These are phyloP conservation scores for Phortica magna DNA, from an alignment of 2,888 invertebrate species.

Conservation along the genomic window DNA sequence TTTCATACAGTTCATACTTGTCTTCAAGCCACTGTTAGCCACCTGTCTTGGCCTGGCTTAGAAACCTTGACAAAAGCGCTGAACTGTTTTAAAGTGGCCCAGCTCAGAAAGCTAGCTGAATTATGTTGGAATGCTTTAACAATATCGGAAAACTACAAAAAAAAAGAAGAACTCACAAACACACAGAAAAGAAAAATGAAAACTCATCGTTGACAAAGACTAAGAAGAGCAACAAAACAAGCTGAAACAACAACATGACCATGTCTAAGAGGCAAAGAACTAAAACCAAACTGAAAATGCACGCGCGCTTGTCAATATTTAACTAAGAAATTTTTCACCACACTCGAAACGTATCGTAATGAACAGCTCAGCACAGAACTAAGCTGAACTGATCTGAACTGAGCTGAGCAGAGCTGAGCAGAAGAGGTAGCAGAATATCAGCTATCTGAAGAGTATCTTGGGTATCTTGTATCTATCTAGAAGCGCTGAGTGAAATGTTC, in stretches of 20 bases:
- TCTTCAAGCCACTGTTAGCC: background rate
- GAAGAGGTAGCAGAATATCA: background rate
- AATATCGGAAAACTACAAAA: slow-evolving; percentile 70
- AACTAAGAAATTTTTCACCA: slow-evolving; percentile 74
- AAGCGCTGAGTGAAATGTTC: slow-evolving; percentile 22
- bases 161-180: slow-evolving; percentile 16
- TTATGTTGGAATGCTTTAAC: background rate
- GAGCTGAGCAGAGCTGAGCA: slow-evolving; percentile 36
- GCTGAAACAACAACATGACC: slow-evolving; percentile 30
- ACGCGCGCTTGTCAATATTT: slow-evolving; percentile 69
- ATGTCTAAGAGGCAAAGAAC: slow-evolving; percentile 7
- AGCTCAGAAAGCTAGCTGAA: background rate
- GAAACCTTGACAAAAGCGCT: slow-evolving; percentile 69
- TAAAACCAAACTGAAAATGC: background rate
- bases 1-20: background rate
- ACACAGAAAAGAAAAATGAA: slow-evolving; percentile 57
- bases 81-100: slow-evolving; percentile 71
- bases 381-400: slow-evolving; percentile 37
- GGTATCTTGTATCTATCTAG: slow-evolving; percentile 15
- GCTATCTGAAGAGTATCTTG: slow-evolving; percentile 17
- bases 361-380: slow-evolving; percentile 3
- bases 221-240: slow-evolving; percentile 34
- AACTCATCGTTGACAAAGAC: slow-evolving; percentile 62
- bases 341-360: slow-evolving; percentile 54
- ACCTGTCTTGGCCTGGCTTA: slow-evolving; percentile 3